phyloP scores from a whole-genome alignment of 2,797 vertebrate species.

The Synanceia verrucosa region DNA sequence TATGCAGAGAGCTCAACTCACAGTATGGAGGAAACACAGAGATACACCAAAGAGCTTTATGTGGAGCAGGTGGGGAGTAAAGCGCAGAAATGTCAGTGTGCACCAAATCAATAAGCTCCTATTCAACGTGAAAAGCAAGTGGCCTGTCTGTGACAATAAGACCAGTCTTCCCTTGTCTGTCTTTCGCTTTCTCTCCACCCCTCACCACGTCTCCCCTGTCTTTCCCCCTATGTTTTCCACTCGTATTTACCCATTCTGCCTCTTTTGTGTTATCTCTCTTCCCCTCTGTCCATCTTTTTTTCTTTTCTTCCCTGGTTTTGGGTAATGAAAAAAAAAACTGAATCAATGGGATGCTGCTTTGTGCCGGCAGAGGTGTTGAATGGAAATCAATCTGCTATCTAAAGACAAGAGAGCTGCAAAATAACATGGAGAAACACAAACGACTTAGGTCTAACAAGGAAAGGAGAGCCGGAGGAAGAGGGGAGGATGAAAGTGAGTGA shows the following conservation, averaged over 20 bases:
- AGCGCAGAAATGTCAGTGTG: slow-evolving; percentile 51
- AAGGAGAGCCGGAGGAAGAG: neutral
- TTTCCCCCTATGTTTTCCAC: neutral
- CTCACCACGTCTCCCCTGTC: neutral
- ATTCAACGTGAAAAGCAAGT: slow-evolving; percentile 46
- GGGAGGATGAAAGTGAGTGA: slow-evolving; percentile 18
- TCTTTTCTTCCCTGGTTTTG: slow-evolving; percentile 35
- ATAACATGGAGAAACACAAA: slow-evolving; percentile 47
- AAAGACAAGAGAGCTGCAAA: slow-evolving; percentile 57
- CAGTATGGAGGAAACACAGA: neutral
- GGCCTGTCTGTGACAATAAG: slow-evolving; percentile 31
- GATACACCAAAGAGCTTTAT: slow-evolving; percentile 16
- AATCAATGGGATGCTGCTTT: slow-evolving; percentile 69
- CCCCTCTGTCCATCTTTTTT: neutral
- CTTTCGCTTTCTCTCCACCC: neutral
- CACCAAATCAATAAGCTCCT: slow-evolving; percentile 48
- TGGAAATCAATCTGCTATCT: slow-evolving; percentile 72
- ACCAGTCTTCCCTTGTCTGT: slow-evolving; percentile 14
- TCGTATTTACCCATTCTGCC: neutral
- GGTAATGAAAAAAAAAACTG: slow-evolving; percentile 51
- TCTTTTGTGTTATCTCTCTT: neutral
- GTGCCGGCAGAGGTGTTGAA: slow-evolving; percentile 54
- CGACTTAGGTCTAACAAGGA: slow-evolving; percentile 3
- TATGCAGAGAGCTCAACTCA: slow-evolving; percentile 7
- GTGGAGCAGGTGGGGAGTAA: slow-evolving; percentile 37